A percentile compares a stretch with the other conserved stretches of the same genome.
Evolutionary conservation across 2,113 vertebrate species (phyloP).

Genomic region (Butorides virescens): DNA sequence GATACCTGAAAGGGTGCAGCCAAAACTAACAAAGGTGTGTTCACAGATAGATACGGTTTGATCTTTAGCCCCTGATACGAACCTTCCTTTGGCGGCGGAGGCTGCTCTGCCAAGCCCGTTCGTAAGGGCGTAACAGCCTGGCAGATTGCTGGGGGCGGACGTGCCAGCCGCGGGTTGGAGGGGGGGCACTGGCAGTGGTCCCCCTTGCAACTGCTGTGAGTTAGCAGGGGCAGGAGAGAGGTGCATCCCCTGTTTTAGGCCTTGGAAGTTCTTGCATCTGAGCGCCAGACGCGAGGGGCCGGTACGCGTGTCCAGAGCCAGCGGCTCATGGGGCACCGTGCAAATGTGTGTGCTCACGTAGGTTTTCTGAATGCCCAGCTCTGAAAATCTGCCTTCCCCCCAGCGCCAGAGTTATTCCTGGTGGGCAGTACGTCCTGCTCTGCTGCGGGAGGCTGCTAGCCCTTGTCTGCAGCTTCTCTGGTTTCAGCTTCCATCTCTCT

Average conservation of each 20-base stretch:
- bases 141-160: not conserved
- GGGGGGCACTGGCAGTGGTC: not conserved
- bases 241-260: not conserved
- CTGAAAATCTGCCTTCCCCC: not conserved
- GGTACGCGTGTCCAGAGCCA: not conserved
- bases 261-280: not conserved
- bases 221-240: not conserved
- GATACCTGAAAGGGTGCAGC: constrained; percentile 53
- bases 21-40: constrained; percentile 67
- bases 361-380: not conserved
- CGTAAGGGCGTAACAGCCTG: not conserved
- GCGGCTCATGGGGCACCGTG: accelerated
- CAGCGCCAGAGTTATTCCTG: not conserved
- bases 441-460: not conserved
- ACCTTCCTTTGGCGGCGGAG: not conserved
- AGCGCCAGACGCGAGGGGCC: not conserved
- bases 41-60: constrained; percentile 24
- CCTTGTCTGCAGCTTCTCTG: constrained; percentile 40
- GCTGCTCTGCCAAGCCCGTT: not conserved
- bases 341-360: not conserved
- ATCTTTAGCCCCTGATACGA: constrained; percentile 45
- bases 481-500: constrained; percentile 62
- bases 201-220: not conserved
- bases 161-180: not conserved
- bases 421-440: not conserved